phyloP scores from a whole-genome alignment of 2,888 invertebrate genomes.

The Plebejus melissa region DNA sequence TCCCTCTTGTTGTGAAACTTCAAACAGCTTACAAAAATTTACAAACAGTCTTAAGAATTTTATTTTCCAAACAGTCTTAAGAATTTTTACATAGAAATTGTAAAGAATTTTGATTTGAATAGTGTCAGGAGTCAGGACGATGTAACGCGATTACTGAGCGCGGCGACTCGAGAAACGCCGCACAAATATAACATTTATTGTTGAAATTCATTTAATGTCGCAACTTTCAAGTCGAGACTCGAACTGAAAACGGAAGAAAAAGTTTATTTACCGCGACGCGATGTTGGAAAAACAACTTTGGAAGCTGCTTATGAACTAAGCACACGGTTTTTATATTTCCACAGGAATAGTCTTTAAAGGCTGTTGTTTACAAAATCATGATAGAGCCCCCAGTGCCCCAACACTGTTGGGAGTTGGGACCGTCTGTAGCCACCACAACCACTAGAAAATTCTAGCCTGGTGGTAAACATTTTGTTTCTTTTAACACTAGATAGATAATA shows the following conservation, averaged over 20 bases:
- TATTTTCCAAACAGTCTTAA: background rate
- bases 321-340: background rate
- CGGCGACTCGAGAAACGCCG: background rate
- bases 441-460: no score
- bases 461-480: no score
- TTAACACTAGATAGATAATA: no score
- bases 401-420: no score
- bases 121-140: background rate
- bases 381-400: background rate
- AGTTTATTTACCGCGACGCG: background rate
- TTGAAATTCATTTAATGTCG: conserved; percentile 9
- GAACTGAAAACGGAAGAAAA: background rate
- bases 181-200: background rate
- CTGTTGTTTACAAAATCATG: background rate
- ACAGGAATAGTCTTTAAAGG: background rate
- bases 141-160: conserved; percentile 1
- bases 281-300: background rate
- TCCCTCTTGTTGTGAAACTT: background rate
- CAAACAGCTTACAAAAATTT: background rate
- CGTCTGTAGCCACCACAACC: no score
- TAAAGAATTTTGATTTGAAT: background rate
- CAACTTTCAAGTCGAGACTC: background rate
- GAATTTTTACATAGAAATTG: background rate
- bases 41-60: background rate
- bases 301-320: background rate